Conservation (phyloP, 2,888 invertebrate genomes). For the Clunio marinus region DNA sequence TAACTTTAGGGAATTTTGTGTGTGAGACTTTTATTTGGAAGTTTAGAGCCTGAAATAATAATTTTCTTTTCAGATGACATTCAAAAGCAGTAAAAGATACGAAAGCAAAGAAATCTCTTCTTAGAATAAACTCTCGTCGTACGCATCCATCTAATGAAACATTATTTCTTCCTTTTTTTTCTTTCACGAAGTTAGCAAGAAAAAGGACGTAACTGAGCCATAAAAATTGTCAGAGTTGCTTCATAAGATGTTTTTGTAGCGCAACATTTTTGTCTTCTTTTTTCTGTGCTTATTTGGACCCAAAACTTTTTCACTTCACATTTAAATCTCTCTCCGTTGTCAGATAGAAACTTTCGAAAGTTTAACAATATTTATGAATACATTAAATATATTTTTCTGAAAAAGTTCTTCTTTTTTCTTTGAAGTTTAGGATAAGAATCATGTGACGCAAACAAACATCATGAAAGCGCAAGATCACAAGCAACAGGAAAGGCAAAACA, state of each 20-base stretch:
- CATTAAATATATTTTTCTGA: not conserved
- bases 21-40: too few species aligned
- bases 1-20: not conserved
- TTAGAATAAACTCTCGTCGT: not conserved
- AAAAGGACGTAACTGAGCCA: slow-evolving; percentile 29
- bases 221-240: slow-evolving; percentile 31
- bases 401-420: not conserved
- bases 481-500: slow-evolving; percentile 5
- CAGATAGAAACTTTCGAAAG: not conserved
- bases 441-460: too few species aligned
- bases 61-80: not conserved
- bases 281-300: not conserved
- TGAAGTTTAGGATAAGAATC: not conserved
- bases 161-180: not conserved
- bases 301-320: slow-evolving; percentile 1
- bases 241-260: slow-evolving; percentile 20
- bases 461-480: not conserved
- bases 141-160: not conserved
- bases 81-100: not conserved
- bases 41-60: not conserved
- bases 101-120: not conserved
- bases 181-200: too few species aligned
- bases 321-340: slow-evolving; percentile 6
- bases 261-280: too few species aligned
- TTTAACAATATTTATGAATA: slow-evolving; percentile 7